Base-by-base conservation (phyloP, 2,888 invertebrate genomes). In the Furcula furcula region DNA sequence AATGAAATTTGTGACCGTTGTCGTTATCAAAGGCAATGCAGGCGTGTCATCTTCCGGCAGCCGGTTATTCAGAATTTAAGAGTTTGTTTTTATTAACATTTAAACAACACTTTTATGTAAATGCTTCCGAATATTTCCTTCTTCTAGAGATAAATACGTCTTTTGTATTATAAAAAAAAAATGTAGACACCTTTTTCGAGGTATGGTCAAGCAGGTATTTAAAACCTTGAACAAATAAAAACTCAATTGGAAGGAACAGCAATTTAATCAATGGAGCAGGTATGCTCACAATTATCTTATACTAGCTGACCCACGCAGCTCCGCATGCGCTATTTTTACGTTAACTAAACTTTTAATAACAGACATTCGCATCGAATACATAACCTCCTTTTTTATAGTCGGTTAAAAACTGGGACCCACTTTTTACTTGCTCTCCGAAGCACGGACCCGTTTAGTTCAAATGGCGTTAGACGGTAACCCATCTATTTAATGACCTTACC, bases 101-200 rank as follows among this genome's bases (percentile, higher is more conserved):
- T 13, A 3, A 25, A 26, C 10, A 13, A 14, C 14, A 14, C 12
- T 26, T 23, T 10, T 7, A 23, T 10, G 13, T 13, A 25, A 25
- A 12, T 25, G 13, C n/a, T 7, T 14, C 25, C 2, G 11, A 10
- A n/a, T 13, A 13, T 14, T 13, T 71, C 64, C 70, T 67, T 67
- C 50, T 63, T 60, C 55, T 51, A 51, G 55, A 55, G 57, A 55
- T 62, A 54, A 33, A 49, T 20, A 52, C 49, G 52, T 33, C 39
- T 49, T 40, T 58, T 62, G 56, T 54, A 53, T 52, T 45, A 38
- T 41, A 29, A 34, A 52, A 49, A 45, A 42, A 55, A 55, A 34
- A 33, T 23, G 37, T 37, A 41, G 37, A 46, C 51, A 38, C 41
- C 40, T 29, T 29, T 44, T 44, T 33, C 27, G 20, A 32, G 22